These are phyloP conservation scores for Alviniconcha marisindica DNA, from an alignment of 1,140 invertebrate species.

Conservation along the genomic window DNA sequence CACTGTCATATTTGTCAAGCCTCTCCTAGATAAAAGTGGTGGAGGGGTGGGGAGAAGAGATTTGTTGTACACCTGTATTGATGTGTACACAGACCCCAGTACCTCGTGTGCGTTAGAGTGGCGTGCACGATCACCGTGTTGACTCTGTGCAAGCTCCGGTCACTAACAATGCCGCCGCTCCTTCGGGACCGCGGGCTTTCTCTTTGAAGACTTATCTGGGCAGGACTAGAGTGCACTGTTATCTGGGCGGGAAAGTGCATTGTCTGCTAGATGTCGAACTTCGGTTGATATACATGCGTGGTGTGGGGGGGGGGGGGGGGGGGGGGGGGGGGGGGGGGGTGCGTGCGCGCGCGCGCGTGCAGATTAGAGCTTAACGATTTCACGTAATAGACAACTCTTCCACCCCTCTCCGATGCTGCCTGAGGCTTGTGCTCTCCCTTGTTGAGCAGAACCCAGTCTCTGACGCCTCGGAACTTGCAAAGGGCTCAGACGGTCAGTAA, in stretches of 20 bases:
- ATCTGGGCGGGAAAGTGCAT: too few relatives aligned
- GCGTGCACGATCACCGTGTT: background rate
- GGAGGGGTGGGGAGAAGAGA: background rate
- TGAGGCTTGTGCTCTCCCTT: too few relatives aligned
- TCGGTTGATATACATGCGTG: too few relatives aligned
- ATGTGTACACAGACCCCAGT: background rate
- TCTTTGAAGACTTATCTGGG: too few relatives aligned
- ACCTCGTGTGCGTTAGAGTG: background rate
- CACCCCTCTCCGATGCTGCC: background rate
- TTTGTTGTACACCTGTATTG: background rate
- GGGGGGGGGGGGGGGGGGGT: background rate
- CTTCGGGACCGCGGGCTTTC: too few relatives aligned
- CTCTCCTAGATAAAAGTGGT: background rate
- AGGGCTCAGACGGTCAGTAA: background rate
- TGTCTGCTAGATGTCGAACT: background rate
- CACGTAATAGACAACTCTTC: background rate
- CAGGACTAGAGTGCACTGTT: too few relatives aligned
- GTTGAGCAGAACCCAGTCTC: too few relatives aligned
- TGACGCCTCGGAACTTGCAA: too few relatives aligned
- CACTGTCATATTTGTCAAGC: conserved; percentile 10
- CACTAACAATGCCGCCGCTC: too few relatives aligned
- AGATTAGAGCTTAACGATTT: too few relatives aligned
- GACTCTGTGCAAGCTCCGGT: too few relatives aligned
- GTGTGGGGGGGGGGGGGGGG: background rate
- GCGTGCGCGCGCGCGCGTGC: too few relatives aligned